Evolutionary conservation across 2,113 vertebrate genomes (phyloP).

Genomic region (Scomber japonicus): DNA sequence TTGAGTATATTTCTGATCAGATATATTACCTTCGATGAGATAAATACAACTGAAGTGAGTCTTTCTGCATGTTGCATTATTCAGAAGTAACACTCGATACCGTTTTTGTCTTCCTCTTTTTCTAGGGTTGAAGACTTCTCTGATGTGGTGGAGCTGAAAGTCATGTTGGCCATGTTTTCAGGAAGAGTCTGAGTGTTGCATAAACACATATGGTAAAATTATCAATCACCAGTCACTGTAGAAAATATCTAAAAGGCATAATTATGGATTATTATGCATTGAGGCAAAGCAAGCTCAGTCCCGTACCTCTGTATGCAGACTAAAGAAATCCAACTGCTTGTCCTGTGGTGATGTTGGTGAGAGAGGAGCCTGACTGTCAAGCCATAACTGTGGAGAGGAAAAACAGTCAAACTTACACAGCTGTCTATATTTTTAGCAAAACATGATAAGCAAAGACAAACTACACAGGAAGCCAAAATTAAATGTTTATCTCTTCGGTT

Average conservation of each 20-base stretch:
- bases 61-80: not conserved
- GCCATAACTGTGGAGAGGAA: conserved; percentile 88
- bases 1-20: not conserved
- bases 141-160: conserved; percentile 43
- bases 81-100: conserved; percentile 31
- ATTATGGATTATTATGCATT: not conserved
- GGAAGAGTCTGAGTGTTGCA: conserved; percentile 33
- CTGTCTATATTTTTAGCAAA: not conserved
- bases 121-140: conserved; percentile 27
- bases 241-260: not conserved
- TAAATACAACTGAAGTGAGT: not conserved
- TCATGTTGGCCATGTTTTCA: conserved; percentile 69
- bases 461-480: not conserved
- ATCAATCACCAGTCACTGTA: not conserved
- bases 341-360: conserved; percentile 84
- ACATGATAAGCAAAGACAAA: not conserved
- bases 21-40: not conserved
- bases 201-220: not conserved
- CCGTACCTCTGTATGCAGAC: conserved; percentile 86
- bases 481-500: not conserved
- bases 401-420: not conserved
- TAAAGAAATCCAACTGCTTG: conserved; percentile 96
- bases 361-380: conserved; percentile 86
- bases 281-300: not conserved
- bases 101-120: conserved; percentile 64